A percentile compares a stretch with the other conserved stretches of the same genome.
phyloP scores from a whole-genome alignment of 2,113 vertebrate genomes.

The Sitta europaea region DNA sequence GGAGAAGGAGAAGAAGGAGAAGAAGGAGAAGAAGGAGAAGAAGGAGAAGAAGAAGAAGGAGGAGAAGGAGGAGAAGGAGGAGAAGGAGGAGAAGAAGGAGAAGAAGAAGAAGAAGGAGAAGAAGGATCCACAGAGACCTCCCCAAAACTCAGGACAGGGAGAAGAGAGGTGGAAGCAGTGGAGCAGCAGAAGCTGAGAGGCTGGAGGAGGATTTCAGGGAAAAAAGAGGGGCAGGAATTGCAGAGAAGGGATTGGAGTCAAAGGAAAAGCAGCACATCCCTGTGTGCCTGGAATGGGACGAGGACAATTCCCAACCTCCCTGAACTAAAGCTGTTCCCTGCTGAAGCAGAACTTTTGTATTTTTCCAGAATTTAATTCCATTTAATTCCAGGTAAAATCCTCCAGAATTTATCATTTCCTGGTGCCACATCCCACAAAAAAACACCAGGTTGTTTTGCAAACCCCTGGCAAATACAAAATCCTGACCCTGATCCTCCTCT shows the following conservation, averaged over 20 bases:
- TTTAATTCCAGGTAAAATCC: neutral
- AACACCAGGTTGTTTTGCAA: neutral
- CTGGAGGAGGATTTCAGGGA: neutral
- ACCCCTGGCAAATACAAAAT: too few species aligned
- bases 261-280: neutral
- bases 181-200: neutral
- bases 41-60: too few species aligned
- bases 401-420: neutral
- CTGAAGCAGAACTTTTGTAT: too few species aligned
- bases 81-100: too few species aligned
- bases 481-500: neutral
- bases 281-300: rapidly evolving
- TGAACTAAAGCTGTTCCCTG: rapidly evolving
- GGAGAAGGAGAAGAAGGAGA: too few species aligned
- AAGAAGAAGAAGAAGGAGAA: too few species aligned
- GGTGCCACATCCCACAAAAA: neutral
- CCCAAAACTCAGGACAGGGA: neutral
- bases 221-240: neutral
- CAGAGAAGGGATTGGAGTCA: neutral
- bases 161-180: rapidly evolving
- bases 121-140: neutral
- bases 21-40: too few species aligned
- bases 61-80: too few species aligned
- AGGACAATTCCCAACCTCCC: neutral
- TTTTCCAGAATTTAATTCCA: too few species aligned